These are phyloP conservation scores for Chrysocyon brachyurus DNA, from an alignment of 2,797 vertebrate genomes.

Conservation along the genomic window DNA sequence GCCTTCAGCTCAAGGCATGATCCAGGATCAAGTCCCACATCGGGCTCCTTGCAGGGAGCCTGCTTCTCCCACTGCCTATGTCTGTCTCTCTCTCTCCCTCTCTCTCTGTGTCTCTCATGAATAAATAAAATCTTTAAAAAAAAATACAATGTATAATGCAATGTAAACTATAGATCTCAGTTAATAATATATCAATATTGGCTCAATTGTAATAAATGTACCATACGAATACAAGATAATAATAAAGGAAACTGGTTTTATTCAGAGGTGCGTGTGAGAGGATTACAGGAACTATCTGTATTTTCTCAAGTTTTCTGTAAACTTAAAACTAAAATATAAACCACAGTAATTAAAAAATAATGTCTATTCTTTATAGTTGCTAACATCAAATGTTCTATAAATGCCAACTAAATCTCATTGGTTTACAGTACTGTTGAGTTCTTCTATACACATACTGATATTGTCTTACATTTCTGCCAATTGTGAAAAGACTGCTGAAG, in stretches of 20 bases:
- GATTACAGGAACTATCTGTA: background rate
- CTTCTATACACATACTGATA: background rate
- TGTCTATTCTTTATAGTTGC: background rate
- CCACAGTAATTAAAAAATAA: constrained; percentile 1
- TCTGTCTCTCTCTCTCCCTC: too few species aligned
- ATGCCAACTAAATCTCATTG: background rate
- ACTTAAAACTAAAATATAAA: background rate
- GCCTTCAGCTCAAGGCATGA: too few species aligned
- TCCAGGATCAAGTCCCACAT: too few species aligned
- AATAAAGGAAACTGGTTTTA: background rate
- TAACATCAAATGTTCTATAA: background rate
- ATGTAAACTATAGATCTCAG: background rate
- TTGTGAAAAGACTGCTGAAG: background rate
- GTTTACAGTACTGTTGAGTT: background rate
- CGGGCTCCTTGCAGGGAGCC: too few species aligned
- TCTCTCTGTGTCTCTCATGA: too few species aligned
- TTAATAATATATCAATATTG: background rate
- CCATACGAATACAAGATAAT: background rate
- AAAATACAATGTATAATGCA: background rate
- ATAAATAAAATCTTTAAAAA: background rate
- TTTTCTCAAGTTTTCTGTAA: background rate
- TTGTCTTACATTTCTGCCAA: background rate
- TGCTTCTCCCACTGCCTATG: too few species aligned
- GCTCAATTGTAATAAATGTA: background rate
- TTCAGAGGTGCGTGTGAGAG: background rate